Evolutionary conservation across 2,113 vertebrate genomes (phyloP), one percentile per base, ranked within the genome.

Genomic region (Microtus oregoni): DNA sequence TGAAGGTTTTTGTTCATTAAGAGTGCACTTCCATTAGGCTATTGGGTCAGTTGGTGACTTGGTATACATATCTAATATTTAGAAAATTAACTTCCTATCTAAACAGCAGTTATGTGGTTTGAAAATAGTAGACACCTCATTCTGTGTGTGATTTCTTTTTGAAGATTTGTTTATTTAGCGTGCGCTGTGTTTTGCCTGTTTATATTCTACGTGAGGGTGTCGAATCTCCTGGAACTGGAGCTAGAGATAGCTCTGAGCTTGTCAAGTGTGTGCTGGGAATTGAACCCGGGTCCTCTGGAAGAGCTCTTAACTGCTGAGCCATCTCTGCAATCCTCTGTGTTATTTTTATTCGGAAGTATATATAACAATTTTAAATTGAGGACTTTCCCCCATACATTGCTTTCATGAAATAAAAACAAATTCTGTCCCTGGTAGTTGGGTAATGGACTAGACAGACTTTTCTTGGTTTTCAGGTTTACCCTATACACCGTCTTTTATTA

Each of bases 31-130:
- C 55, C 55, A 58, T 58, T 20, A 58, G 55, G 55, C 55, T 15
- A 58, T 20, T 86, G 50, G 76, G 35, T 77, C 86, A 73, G 0
- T 89, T 95, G 89, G 63, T 90, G 58, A 89, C 52, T 78, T 94
- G 47, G 63, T 68, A 10, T 72, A 30, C 41, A 76, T 95, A 87
- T 20, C 4, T 87, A 76, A 44, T 96, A 70, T 35, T 94, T 94
- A 90, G 82, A 89, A 95, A 96, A 90, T 70, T 67, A 76, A 77
- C 30, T 87, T 68, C 4, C 41, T 81, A 24, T 85, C 67, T 86
- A 38, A 86, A 88, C 92, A 95, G 94, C 4, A 91, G 68, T 88
- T 90, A 92, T 32, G 7, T 88, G 95, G 83, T 90, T 93, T 92
- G 35, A 50, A 72, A 79, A 26, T 78, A 89, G 32, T 83, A 76